Conservation (phyloP, 1,140 invertebrate genomes). For the Nomia melanderi region DNA sequence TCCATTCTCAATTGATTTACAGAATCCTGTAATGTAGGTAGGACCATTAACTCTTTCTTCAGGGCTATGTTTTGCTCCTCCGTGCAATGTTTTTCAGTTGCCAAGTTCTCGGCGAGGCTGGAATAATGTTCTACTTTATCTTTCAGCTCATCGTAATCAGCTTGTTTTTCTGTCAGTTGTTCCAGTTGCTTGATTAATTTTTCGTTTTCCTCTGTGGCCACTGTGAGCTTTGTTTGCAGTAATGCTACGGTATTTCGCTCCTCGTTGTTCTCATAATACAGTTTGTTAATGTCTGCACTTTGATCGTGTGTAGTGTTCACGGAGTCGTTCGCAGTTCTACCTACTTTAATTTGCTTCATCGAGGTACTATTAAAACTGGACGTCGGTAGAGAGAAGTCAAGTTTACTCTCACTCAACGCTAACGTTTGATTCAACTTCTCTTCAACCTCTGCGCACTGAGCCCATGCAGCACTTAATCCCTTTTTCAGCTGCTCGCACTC, state of each 20-base stretch:
- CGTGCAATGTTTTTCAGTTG: slow-evolving; percentile 57
- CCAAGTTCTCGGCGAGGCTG: slow-evolving; percentile 57
- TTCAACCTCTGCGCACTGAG: slow-evolving; percentile 84
- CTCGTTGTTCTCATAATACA: slow-evolving; percentile 17
- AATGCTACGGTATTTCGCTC: neutral
- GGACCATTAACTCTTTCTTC: slow-evolving; percentile 48
- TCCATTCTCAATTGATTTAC: slow-evolving; percentile 59
- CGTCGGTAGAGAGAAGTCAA: slow-evolving; percentile 66
- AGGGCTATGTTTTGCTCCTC: slow-evolving; percentile 51
- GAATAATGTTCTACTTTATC: slow-evolving; percentile 56
- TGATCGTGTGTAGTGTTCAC: slow-evolving; percentile 17
- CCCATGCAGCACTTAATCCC: slow-evolving; percentile 83
- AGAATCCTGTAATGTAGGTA: slow-evolving; percentile 61
- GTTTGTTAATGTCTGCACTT: slow-evolving; percentile 16
- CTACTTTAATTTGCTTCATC: slow-evolving; percentile 3
- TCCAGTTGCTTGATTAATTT: slow-evolving; percentile 52
- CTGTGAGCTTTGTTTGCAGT: slow-evolving; percentile 28
- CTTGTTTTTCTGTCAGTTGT: slow-evolving; percentile 31
- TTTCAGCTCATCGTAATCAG: slow-evolving; percentile 55
- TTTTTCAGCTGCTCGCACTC: slow-evolving; percentile 83
- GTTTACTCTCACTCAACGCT: slow-evolving; percentile 78
- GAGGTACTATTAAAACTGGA: slow-evolving; percentile 23
- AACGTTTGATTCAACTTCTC: slow-evolving; percentile 82
- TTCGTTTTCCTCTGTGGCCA: slow-evolving; percentile 46
- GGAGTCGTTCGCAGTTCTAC: slow-evolving; percentile 21